phyloP scores from a whole-genome alignment of 2,797 vertebrate genomes.

The Otus scops region DNA sequence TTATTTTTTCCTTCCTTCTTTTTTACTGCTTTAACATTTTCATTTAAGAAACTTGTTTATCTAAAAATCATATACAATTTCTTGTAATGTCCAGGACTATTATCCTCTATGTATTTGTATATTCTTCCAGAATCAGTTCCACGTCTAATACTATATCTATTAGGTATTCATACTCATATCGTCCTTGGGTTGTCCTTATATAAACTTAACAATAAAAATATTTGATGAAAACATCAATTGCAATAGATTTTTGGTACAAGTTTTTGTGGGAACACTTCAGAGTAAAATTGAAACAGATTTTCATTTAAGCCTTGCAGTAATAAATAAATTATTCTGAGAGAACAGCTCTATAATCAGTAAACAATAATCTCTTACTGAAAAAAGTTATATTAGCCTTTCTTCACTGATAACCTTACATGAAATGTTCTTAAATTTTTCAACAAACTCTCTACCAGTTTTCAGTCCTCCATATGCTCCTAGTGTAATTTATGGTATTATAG shows the following conservation, averaged over 20 bases:
- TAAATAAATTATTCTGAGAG: neutral
- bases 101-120: neutral
- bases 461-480: neutral
- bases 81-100: neutral
- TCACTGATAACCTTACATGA: neutral
- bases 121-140: neutral
- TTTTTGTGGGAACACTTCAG: neutral
- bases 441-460: neutral
- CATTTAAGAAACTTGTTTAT: neutral
- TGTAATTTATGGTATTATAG: neutral
- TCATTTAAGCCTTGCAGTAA: neutral
- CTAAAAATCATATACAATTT: neutral
- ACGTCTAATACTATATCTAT: neutral
- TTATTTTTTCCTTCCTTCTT: neutral
- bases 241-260: neutral
- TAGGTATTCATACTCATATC: neutral
- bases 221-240: neutral
- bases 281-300: neutral
- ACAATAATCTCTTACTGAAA: neutral
- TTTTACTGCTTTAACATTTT: neutral
- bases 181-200: neutral
- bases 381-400: neutral
- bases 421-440: neutral
- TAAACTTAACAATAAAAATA: neutral
- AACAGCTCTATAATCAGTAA: neutral